These are phyloP conservation scores for Heliconius sara DNA, from an alignment of 2,888 invertebrate genomes.

Conservation along the genomic window DNA sequence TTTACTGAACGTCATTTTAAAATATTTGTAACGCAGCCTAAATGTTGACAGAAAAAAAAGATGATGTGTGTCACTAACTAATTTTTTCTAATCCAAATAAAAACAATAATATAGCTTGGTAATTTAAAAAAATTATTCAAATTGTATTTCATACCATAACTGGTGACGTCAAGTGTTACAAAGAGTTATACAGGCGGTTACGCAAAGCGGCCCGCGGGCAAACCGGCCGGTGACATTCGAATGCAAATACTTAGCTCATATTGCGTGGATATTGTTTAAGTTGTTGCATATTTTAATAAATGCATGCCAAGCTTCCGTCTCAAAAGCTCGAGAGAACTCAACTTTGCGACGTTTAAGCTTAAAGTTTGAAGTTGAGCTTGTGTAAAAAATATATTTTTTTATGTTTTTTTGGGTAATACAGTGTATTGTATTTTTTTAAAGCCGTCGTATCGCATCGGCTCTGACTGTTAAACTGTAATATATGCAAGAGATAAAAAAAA, in stretches of 20 bases:
- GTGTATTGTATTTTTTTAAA: neutral
- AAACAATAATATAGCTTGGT: neutral
- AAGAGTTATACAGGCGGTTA: constrained; percentile 55
- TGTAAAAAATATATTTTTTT: neutral
- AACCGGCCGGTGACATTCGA: constrained; percentile 51
- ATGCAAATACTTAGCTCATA: constrained; percentile 32
- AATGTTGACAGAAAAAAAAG: neutral
- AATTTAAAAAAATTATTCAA: neutral
- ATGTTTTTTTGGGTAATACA: neutral
- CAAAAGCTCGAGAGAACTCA: neutral
- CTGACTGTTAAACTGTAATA: too few relatives aligned
- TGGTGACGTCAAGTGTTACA: constrained; percentile 47
- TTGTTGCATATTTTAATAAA: constrained; percentile 34
- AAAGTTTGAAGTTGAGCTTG: neutral
- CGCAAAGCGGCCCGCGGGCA: constrained; percentile 51
- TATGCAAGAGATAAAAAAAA: too few relatives aligned
- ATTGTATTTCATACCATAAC: constrained; percentile 27
- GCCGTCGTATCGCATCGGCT: too few relatives aligned
- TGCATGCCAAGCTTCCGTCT: constrained; percentile 28
- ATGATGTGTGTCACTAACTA: neutral
- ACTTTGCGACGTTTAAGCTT: neutral
- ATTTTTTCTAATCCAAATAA: neutral
- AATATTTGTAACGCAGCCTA: neutral
- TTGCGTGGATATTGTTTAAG: constrained; percentile 20
- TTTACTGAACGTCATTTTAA: neutral